Conservation (phyloP, 1,140 invertebrate species). For the Brachystomella parvula region DNA sequence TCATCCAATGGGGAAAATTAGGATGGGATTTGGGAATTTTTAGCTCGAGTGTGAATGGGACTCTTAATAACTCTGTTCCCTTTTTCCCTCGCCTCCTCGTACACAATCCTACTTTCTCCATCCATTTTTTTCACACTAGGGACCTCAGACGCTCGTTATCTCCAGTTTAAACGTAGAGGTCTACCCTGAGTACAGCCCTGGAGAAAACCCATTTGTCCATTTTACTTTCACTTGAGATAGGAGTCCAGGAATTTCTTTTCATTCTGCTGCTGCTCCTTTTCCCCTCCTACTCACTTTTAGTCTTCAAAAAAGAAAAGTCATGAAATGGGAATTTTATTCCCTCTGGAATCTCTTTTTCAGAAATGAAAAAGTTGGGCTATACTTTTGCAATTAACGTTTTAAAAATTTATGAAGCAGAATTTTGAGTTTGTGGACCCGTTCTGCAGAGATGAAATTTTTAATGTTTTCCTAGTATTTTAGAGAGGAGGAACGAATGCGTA, state of each 20-base stretch:
- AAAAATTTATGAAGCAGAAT: no score
- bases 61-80: background rate
- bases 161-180: background rate
- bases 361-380: background rate
- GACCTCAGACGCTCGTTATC: background rate
- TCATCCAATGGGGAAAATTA: constrained; percentile 1
- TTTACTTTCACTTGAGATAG: background rate
- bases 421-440: no score
- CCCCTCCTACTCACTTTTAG: background rate
- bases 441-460: no score
- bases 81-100: background rate
- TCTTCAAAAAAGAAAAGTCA: background rate
- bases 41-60: background rate
- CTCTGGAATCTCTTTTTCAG: background rate
- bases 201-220: constrained; percentile 1
- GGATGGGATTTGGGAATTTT: background rate
- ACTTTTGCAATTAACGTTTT: background rate
- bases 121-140: constrained; percentile 8
- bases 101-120: background rate
- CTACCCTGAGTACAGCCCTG: background rate
- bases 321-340: background rate
- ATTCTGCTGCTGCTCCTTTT: background rate
- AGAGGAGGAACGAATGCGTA: no score
- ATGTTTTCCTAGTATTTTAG: no score
- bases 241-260: background rate